phyloP scores from a whole-genome alignment of 1,140 invertebrate species.

The Zaprionus inermis region DNA sequence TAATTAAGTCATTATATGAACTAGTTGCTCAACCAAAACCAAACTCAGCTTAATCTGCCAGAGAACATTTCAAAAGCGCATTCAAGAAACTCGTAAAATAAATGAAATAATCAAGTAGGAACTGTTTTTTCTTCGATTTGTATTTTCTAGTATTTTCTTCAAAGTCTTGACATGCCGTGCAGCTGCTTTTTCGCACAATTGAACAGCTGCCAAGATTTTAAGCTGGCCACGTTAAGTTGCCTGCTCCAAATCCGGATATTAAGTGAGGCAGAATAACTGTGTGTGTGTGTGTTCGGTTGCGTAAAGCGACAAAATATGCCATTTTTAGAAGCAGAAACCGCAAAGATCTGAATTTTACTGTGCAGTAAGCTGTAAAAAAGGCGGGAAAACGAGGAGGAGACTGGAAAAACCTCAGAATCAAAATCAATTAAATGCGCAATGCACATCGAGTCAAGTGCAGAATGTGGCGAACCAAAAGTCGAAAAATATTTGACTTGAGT shows the following conservation, averaged over 20 bases:
- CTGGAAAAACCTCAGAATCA: slow-evolving; percentile 7
- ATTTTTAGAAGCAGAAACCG: slow-evolving; percentile 2
- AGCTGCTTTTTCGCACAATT: background rate
- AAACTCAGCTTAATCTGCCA: background rate
- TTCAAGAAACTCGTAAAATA: no score
- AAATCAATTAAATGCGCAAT: slow-evolving; percentile 41
- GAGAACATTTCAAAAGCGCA: background rate
- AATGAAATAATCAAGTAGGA: no score
- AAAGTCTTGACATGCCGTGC: background rate
- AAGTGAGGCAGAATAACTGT: background rate
- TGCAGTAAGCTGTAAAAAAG: background rate
- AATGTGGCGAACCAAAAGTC: slow-evolving; percentile 20
- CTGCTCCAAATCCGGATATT: background rate
- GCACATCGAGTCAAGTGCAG: slow-evolving; percentile 5
- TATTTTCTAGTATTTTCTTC: no score
- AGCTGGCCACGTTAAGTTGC: background rate
- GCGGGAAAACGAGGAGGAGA: background rate
- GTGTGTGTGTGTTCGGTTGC: background rate
- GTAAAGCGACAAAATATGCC: background rate
- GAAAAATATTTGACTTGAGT: slow-evolving; percentile 28
- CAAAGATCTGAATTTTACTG: slow-evolving; percentile 7
- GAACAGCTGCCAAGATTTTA: background rate
- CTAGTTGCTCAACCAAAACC: background rate
- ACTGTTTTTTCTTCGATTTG: no score
- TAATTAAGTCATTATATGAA: background rate